Evolutionary conservation across 2,888 invertebrate genomes (phyloP).

Genomic region (Glaucopsyche alexis): DNA sequence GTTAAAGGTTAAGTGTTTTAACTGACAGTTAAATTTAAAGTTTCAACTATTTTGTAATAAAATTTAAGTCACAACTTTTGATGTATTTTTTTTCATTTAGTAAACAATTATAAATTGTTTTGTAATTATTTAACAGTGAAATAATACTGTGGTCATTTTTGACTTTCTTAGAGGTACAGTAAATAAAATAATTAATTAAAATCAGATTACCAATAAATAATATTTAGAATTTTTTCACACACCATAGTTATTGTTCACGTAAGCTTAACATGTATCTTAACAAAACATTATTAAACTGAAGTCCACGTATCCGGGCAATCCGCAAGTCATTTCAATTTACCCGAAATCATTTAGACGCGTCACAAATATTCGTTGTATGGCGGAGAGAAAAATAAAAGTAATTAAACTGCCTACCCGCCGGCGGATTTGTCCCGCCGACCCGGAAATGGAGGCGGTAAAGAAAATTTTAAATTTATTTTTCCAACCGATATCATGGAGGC

Average conservation of each 20-base stretch:
- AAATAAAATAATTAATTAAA: too few relatives aligned
- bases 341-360: slow-evolving; percentile 40
- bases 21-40: slow-evolving; percentile 18
- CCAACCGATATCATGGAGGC: slow-evolving; percentile 36
- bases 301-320: not conserved
- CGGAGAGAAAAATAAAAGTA: slow-evolving; percentile 57
- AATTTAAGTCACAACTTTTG: not conserved
- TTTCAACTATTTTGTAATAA: not conserved
- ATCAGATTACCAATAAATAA: too few relatives aligned
- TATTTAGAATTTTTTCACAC: too few relatives aligned
- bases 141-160: not conserved
- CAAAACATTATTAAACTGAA: slow-evolving; percentile 5
- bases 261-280: not conserved
- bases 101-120: not conserved
- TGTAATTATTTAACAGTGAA: not conserved
- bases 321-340: slow-evolving; percentile 35
- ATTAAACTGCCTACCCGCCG: slow-evolving; percentile 53
- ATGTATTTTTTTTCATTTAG: not conserved
- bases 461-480: slow-evolving; percentile 42
- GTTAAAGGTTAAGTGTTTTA: slow-evolving; percentile 26
- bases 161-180: not conserved
- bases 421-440: slow-evolving; percentile 48
- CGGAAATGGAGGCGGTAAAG: slow-evolving; percentile 45
- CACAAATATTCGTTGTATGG: slow-evolving; percentile 47
- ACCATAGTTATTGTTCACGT: not conserved